phyloP scores from a whole-genome alignment of 2,113 vertebrate species.

The Enhydra lutris region DNA sequence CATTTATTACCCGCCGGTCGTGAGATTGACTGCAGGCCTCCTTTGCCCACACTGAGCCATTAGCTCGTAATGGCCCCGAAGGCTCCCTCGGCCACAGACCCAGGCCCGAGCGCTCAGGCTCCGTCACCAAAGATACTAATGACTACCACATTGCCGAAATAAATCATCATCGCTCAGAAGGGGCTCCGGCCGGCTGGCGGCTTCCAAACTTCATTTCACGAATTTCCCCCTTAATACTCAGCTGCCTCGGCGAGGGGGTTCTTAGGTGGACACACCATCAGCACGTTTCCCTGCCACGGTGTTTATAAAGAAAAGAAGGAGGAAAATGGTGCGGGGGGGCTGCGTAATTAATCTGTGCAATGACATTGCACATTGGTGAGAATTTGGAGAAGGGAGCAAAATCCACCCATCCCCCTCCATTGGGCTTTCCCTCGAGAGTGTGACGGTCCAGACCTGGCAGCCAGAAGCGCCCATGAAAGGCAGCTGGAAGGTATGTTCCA shows the following conservation, averaged over 20 bases:
- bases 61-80: constrained; percentile 58
- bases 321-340: background rate
- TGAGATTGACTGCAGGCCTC: constrained; percentile 52
- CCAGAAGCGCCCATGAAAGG: background rate
- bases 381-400: background rate
- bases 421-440: background rate
- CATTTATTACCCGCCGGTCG: constrained; percentile 43
- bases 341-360: background rate
- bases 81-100: constrained; percentile 52
- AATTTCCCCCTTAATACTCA: constrained; percentile 48
- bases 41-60: constrained; percentile 48
- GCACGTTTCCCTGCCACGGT: background rate
- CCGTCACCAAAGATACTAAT: constrained; percentile 53
- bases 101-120: constrained; percentile 15
- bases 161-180: constrained; percentile 50
- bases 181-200: constrained; percentile 27
- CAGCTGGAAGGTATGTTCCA: background rate
- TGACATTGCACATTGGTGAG: background rate
- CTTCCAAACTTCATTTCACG: constrained; percentile 54
- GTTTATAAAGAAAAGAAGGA: background rate
- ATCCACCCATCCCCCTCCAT: background rate
- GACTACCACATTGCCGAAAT: constrained; percentile 51
- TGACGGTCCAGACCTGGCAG: background rate
- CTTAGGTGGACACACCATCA: background rate
- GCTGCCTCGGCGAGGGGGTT: constrained; percentile 3